These are phyloP conservation scores for Luscinia luscinia DNA, from an alignment of 2,797 vertebrate genomes.

Conservation along the genomic window DNA sequence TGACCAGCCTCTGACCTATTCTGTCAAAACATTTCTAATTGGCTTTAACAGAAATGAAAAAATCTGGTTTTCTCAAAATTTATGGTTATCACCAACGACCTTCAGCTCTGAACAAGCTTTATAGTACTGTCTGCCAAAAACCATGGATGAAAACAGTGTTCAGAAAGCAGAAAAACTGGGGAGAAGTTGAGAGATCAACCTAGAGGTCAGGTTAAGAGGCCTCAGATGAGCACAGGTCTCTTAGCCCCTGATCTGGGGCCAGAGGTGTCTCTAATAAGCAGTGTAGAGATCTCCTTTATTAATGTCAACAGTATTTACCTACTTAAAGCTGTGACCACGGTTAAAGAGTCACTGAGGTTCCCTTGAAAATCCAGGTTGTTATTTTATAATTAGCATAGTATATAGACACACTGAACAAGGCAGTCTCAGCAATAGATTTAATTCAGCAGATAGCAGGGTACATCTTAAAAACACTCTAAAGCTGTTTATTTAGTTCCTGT, in stretches of 20 bases:
- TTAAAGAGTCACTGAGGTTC: not conserved
- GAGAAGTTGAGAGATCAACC: not conserved
- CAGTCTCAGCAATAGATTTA: constrained; percentile 13
- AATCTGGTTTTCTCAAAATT: not conserved
- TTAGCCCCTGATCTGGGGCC: not conserved
- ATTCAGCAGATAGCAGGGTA: not conserved
- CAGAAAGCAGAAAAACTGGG: not conserved
- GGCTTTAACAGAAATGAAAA: not conserved
- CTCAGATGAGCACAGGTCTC: not conserved
- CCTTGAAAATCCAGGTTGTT: constrained; percentile 42
- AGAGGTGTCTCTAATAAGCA: not conserved
- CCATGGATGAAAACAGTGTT: not conserved
- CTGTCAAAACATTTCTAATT: not conserved
- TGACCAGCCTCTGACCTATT: not conserved
- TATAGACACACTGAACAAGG: not conserved
- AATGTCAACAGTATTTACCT: not conserved
- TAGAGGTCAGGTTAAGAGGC: not conserved
- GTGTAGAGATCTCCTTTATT: not conserved
- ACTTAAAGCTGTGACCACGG: not conserved
- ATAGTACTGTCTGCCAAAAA: not conserved
- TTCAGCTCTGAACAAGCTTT: not conserved
- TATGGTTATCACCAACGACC: not conserved
- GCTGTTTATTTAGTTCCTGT: constrained; percentile 16
- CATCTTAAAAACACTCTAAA: not conserved
- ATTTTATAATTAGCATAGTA: constrained; percentile 49